Percentiles rank a stretch among this genome's conserved stretches.
These are phyloP conservation scores for Macrostomum cliftonense DNA, from an alignment of 2,888 invertebrate species.

Conservation along the genomic window DNA sequence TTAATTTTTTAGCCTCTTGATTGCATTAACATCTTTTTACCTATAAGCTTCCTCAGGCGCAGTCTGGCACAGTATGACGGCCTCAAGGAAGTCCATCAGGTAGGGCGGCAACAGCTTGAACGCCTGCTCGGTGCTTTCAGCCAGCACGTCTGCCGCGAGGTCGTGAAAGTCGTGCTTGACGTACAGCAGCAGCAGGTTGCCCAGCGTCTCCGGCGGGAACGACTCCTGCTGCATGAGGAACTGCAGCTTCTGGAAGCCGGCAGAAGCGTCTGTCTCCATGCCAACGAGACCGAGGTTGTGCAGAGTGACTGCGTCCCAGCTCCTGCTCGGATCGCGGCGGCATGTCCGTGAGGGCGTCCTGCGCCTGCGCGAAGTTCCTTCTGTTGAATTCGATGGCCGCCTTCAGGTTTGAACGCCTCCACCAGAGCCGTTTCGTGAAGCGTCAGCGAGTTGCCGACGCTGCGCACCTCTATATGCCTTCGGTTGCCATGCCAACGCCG, in stretches of 20 bases:
- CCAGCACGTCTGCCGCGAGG: conserved; percentile 84
- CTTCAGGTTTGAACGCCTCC: conserved; percentile 90
- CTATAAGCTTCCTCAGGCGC: conserved; percentile 66
- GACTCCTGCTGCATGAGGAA: conserved; percentile 84
- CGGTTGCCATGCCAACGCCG: conserved; percentile 87
- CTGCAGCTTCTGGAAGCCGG: conserved; percentile 79
- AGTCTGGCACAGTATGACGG: conserved; percentile 85
- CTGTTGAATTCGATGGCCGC: conserved; percentile 91
- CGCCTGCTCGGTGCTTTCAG: conserved; percentile 85
- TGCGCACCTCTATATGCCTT: conserved; percentile 52
- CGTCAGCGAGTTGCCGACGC: conserved; percentile 80
- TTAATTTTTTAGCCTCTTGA: too few species aligned
- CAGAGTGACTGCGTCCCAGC: conserved; percentile 80
- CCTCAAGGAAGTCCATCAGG: conserved; percentile 81
- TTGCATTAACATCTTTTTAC: too few species aligned
- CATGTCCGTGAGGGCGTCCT: conserved; percentile 43
- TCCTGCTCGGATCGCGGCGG: conserved; percentile 71
- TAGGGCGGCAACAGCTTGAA: conserved; percentile 78
- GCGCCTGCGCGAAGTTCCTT: conserved; percentile 50
- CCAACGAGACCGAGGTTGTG: conserved; percentile 87
- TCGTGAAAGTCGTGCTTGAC: conserved; percentile 94
- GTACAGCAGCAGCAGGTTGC: conserved; percentile 76
- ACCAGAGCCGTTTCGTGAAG: conserved; percentile 86
- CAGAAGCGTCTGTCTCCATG: conserved; percentile 66
- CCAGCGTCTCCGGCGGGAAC: conserved; percentile 90